phyloP scores from a whole-genome alignment of 1,140 invertebrate genomes.

The Neodiprion fabricii region DNA sequence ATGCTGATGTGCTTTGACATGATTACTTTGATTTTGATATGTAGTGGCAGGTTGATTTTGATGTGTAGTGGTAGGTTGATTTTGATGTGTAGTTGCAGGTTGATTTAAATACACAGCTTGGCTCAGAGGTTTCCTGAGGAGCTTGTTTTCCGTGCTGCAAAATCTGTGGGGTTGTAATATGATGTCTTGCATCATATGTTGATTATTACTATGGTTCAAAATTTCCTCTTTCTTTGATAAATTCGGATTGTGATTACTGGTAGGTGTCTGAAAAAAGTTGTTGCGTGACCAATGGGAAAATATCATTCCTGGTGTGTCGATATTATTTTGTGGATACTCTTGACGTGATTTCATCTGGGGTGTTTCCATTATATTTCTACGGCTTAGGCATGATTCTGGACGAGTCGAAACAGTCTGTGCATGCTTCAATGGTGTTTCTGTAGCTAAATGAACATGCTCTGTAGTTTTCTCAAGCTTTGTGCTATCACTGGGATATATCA shows the following conservation, averaged over 20 bases:
- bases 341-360: constrained; percentile 39
- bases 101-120: constrained; percentile 6
- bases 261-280: constrained; percentile 40
- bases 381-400: constrained; percentile 46
- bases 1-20: not conserved
- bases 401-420: constrained; percentile 24
- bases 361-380: constrained; percentile 51
- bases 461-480: no score
- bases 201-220: not conserved
- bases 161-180: not conserved
- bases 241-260: constrained; percentile 29
- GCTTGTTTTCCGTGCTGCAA: not conserved
- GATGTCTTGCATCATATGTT: constrained; percentile 11
- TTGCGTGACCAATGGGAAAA: constrained; percentile 39
- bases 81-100: not conserved
- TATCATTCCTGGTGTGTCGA: constrained; percentile 46
- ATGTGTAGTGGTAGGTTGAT: not conserved
- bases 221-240: constrained; percentile 15
- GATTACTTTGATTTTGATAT: constrained; percentile 11
- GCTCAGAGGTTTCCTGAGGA: not conserved
- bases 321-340: constrained; percentile 30
- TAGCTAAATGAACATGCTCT: constrained; percentile 15
- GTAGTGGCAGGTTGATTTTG: not conserved
- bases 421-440: constrained; percentile 51
- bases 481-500: no score